Evolutionary conservation across 2,888 invertebrate genomes (phyloP), one percentile per base, ranked within the genome.

Genomic region (Drosophila mayaguana): DNA sequence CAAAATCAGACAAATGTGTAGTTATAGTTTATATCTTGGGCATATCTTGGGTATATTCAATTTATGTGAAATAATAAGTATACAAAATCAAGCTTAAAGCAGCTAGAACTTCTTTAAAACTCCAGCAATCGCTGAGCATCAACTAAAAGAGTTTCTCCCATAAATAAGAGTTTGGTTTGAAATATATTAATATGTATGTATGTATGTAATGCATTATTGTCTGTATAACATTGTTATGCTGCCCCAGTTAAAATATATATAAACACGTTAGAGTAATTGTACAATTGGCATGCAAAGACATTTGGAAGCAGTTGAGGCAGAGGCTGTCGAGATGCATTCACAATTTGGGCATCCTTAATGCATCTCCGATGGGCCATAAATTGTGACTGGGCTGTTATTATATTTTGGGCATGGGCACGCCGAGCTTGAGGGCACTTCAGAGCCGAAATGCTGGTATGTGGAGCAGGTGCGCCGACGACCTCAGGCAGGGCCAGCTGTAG

Each of bases 301-400:
- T 51, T 63, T 74, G 46, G 57, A 61, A 45, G 62, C 59, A 48
- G 42, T 63, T 66, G 64, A 53, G 51, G 57, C 57, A 25, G 51
- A 46, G 54, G 57, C 59, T 60, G 63, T 67, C 54, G 59, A 75
- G 80, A 72, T 86, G 87, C 89, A 87, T 88, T 87, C 82, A 88
- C 89, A 84, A 75, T 83, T 82, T 84, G 73, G 50, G 38, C 81
- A 72, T 62, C 79, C 79, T 87, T 87, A 87, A 87, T 87, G 86
- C 89, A 87, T 87, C 86, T 87, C 86, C 75, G 48, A 79, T 84
- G 86, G 75, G 69, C 76, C 73, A 87, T 87, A 88, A 87, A 87
- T 88, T 74, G 72, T 59, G 64, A 20, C 42, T 78, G 73, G 69
- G 67, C 54, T 70, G 68, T 72, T 79, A 62, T 64, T 64, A 72